Evolutionary conservation across 2,113 vertebrate genomes (phyloP), one percentile per base, ranked within the genome.

Genomic region (Neodontobutis hainanensis): DNA sequence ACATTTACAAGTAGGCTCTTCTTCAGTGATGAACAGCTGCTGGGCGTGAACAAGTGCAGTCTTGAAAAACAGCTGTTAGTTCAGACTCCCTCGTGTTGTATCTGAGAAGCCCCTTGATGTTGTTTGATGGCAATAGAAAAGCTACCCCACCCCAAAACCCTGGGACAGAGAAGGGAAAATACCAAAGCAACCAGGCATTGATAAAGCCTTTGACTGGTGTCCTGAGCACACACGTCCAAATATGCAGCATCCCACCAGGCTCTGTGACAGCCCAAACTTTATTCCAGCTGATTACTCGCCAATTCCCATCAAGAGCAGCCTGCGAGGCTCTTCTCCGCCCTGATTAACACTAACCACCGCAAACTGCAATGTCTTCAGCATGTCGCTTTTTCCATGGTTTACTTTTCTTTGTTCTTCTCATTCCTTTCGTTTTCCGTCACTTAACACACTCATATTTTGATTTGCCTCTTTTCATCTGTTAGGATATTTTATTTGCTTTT

Each of bases 211-310:
- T 70, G 52, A 19, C 59, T 60, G 36, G 27, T 66, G 60, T 66
- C 40, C 38, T 36, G 27, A 8, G 48, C 46, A 73, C 40, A 12
- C 47, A 53, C 46, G 57, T n/a, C 4, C 12, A 47, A 43, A 49
- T 43, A 47, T 27, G 19, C 32, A 62, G 47, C 1, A 7, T 49
- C 68, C 53, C 47, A 59, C 62, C 60, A 19, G 36, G 63, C 35
- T 72, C 35, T 70, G 49, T 83, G 60, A 12, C 59, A 80, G 61
- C 46, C 68, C 65, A 73, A 75, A 75, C 76, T 78, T 77, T 70
- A 86, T 80, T 83, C 65, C 78, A 78, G 63, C 66, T 82, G 75
- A 87, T 76, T 80, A 67, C 72, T 64, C 14, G 48, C 72, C 62
- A 51, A 68, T 77, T 76, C 67, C 76, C 47, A 78, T 80, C 80